phyloP scores from a whole-genome alignment of 2,113 vertebrate species.

The Cettia cetti region DNA sequence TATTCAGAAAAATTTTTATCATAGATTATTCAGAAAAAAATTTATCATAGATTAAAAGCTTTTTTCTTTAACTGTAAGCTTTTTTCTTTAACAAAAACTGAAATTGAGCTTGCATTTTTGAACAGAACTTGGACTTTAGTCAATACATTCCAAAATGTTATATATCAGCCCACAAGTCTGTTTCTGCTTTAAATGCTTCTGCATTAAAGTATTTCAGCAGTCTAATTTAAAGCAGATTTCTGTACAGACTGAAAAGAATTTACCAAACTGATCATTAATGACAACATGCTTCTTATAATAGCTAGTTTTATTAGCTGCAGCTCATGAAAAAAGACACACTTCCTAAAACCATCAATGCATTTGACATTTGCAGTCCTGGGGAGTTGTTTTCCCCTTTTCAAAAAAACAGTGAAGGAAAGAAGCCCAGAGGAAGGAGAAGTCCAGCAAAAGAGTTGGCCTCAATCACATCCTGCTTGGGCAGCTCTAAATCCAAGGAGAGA shows the following conservation, averaged over 20 bases:
- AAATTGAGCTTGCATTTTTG: neutral
- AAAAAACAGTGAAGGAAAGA: conserved; percentile 39
- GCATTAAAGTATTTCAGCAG: neutral
- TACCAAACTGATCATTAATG: conserved; percentile 6
- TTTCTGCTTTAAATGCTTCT: conserved; percentile 1
- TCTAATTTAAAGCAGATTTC: conserved; percentile 41
- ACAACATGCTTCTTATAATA: neutral
- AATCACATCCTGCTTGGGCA: conserved; percentile 60
- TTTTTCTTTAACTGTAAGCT: neutral
- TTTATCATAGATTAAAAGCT: neutral
- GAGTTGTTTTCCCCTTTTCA: neutral
- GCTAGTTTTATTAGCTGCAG: conserved; percentile 1
- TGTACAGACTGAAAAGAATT: neutral
- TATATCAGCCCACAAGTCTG: neutral
- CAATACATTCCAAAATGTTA: neutral
- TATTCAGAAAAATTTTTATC: neutral
- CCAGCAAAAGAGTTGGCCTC: conserved; percentile 50
- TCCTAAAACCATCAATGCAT: neutral
- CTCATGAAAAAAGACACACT: neutral
- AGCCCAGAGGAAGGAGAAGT: conserved; percentile 48
- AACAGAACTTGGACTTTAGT: neutral
- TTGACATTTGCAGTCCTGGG: conserved; percentile 7
- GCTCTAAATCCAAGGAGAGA: conserved; percentile 19
- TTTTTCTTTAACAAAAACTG: neutral
- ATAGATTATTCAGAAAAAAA: neutral